Base-by-base conservation (phyloP, 2,888 invertebrate species). In the Merodon equestris region DNA sequence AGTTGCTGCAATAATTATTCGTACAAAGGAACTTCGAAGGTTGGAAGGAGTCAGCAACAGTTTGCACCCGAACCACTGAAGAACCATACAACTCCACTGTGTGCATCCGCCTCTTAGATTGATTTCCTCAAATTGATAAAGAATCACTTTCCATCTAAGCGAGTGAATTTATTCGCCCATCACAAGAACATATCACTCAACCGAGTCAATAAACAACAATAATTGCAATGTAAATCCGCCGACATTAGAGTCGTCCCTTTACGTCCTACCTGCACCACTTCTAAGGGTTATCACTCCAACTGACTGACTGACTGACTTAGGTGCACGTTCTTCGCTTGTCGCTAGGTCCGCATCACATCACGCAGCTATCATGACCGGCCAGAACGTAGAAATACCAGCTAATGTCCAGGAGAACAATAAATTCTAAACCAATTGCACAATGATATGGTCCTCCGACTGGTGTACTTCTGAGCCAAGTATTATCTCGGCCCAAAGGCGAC, bases 201-300 rank as follows among this genome's bases (percentile, higher is more conserved):
- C 82, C 81, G 64, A 83, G 82, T 84, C 82, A 83, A 83, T 84
- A 84, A 84, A 83, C 82, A 81, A 81, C 83, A 73, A 79, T 83
- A 84, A 83, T 83, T 84, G 84, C 83, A 82, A 83, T 83, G 84
- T 83, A 83, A 83, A 83, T 83, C 76, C 82, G 81, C 60, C 54
- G 76, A 70, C 58, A 64, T 68, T 73, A 60, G 18, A n/a, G 56
- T 79, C 64, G 79, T 79, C 74, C 74, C 68, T 74, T 64, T 54
- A n/a, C 60, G 17, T 44, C 53, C 34, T n/a, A 48, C 27, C 9
- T 56, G 42, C 14, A 27, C 27, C 19, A 19, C 15, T 61, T 72
- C 67, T 74, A 70, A 70, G 68, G 68, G 74, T 40, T 67, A 27
- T 27, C 27, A 27, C 27, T 60, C 75, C 9, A n/a, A 53, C 57